Base-by-base conservation (phyloP, 2,797 vertebrate genomes). In the Clarias fuscus region DNA sequence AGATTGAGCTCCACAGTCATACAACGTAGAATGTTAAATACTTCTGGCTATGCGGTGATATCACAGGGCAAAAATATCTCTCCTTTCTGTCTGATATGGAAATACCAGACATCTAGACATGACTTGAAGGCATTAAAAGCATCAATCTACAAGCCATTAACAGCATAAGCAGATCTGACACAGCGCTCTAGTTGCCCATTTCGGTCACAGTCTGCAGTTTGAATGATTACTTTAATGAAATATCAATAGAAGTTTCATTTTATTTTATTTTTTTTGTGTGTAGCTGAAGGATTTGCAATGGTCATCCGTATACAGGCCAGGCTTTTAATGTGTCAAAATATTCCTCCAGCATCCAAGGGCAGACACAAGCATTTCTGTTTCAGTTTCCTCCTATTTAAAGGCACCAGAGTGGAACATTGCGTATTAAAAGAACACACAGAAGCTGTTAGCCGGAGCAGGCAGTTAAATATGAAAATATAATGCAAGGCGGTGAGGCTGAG, bases 401-500 rank as follows among this genome's bases (percentile, higher is more conserved):
- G 48, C 58, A 85, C 77, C 86, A 43, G 83, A 87, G 68, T 84
- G 83, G 80, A 88, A 88, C 86, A 72, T 40, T 68, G 59, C 3
- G 27, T 59, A 85, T 89, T 89, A 90, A 83, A 84, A 83, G 75
- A 85, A 83, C 68, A 82, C 82, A 59, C 73, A 61, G 70, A 48
- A 75, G 79, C 43, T 43, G 65, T 67, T 85, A 78, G 85, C 85
- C 76, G 80, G 79, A 82, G 86, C 84, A 75, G 73, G 75, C 33
- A 62, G 84, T 89, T 87, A 88, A 91, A 92, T 88, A 91, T 88
- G 86, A 72, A 90, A 89, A 87, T 90, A 61, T 89, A 91, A 90
- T 82, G 77, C 65, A 72, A 62, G 85, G 73, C 83, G 59, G 18
- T 48, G 37, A 56, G 70, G 71, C 58, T 62, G 30, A 37, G 33